These are phyloP conservation scores for Achroia grisella DNA, from an alignment of 1,140 invertebrate genomes.

Conservation along the genomic window DNA sequence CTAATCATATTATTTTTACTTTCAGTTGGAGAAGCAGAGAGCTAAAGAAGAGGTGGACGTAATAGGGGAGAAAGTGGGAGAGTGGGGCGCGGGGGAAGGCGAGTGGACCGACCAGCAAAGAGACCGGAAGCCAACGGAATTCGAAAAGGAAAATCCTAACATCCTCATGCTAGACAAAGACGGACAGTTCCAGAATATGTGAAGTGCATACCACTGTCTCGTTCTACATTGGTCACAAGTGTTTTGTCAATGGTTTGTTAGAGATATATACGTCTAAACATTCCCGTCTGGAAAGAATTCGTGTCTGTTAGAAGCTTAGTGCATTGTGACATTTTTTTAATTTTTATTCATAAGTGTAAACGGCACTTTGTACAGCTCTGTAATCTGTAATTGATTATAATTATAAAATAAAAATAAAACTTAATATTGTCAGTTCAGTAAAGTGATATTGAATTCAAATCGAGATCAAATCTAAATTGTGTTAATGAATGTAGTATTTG, in stretches of 20 bases:
- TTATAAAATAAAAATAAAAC: too few species aligned
- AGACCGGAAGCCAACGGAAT: conserved; percentile 80
- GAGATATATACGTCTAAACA: background rate
- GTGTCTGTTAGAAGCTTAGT: background rate
- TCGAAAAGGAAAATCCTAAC: conserved; percentile 86
- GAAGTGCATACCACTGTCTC: conserved; percentile 26
- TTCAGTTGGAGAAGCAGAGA: conserved; percentile 54
- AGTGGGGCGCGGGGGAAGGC: conserved; percentile 72
- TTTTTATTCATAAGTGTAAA: too few species aligned
- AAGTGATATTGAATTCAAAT: too few species aligned
- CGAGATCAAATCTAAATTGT: too few species aligned
- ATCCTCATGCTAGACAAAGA: conserved; percentile 83
- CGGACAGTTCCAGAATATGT: conserved; percentile 86
- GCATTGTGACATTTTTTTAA: too few species aligned
- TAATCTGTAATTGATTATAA: too few species aligned
- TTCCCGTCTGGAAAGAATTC: background rate
- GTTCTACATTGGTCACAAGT: too few species aligned
- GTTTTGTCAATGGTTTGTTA: background rate
- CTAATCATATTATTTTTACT: background rate
- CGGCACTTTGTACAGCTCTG: too few species aligned
- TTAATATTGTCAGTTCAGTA: too few species aligned
- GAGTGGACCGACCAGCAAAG: conserved; percentile 83
- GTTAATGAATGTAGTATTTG: too few species aligned
- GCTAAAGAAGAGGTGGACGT: conserved; percentile 80
- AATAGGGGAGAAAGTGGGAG: conserved; percentile 77